Percentiles rank a stretch among this genome's conserved stretches.
phyloP scores from a whole-genome alignment of 2,888 invertebrate genomes.

The Sesia bembeciformis region DNA sequence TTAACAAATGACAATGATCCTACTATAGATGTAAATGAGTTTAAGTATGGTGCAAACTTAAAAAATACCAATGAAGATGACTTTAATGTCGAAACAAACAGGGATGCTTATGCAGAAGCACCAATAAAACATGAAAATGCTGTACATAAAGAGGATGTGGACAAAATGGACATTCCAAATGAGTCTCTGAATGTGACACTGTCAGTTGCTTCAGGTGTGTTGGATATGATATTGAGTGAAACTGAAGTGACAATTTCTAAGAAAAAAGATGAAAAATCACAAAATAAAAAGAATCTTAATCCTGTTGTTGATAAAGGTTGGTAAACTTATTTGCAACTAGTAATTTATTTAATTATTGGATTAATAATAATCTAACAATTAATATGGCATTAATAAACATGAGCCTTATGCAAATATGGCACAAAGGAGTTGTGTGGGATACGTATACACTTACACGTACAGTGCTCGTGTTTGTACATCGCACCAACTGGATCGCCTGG shows the following conservation, averaged over 20 bases:
- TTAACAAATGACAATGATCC: neutral
- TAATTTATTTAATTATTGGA: neutral
- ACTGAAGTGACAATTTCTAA: slow-evolving; percentile 32
- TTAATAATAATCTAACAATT: neutral
- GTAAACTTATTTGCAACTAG: too few species aligned
- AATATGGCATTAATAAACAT: neutral
- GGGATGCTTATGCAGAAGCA: neutral
- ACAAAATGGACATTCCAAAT: slow-evolving; percentile 5
- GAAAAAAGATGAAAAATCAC: slow-evolving; percentile 19
- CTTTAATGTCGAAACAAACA: too few species aligned
- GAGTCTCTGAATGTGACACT: slow-evolving; percentile 15
- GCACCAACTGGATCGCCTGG: too few species aligned
- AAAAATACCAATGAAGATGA: too few species aligned
- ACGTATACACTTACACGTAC: too few species aligned
- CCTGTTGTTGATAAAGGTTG: slow-evolving; percentile 33
- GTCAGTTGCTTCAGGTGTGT: slow-evolving; percentile 39
- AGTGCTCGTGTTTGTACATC: too few species aligned
- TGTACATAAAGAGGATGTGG: slow-evolving; percentile 6
- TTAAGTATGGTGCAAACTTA: neutral
- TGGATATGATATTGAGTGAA: slow-evolving; percentile 47
- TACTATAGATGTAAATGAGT: neutral
- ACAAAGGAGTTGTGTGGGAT: too few species aligned
- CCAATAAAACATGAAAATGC: slow-evolving; percentile 1
- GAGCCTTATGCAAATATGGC: neutral
- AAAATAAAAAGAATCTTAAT: slow-evolving; percentile 17